Evolutionary conservation across 2,113 vertebrate genomes (phyloP), one percentile per base, ranked within the genome.

Genomic region (Elachura formosa): DNA sequence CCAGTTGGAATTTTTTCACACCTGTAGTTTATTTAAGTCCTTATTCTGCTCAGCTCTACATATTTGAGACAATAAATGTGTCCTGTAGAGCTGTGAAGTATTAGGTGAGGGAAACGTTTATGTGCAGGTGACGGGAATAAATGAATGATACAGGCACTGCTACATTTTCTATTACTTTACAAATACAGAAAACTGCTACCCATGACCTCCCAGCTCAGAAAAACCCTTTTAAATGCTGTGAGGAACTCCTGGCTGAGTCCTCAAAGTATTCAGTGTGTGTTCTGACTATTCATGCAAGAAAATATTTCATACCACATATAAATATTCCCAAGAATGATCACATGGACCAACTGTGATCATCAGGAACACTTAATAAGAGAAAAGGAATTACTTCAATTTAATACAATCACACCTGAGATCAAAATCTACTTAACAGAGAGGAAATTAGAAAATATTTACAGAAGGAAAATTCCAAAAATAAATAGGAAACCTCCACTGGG

Each of bases 1-100:
- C 78, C 75, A 77, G 89, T 86, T 90, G 89, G 77, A 90, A 77
- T 86, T 93, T 96, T 96, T 96, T 97, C 87, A 74, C 90, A 94
- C 89, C 94, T 94, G 83, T 71, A 51, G 90, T 90, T 96, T 93
- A 95, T 95, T 95, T 95, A 93, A 96, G 72, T 63, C 31, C 63
- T 79, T 80, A 69, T 87, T 87, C 91, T 91, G 63, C 71, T 59
- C 55, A 77, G 81, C 74, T 80, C 84, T 80, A 43, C 67, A 36
- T 40, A 67, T 85, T 93, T 59, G 59, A 90, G 87, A 96, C 86
- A 95, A 87, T 90, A 94, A 87, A 87, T 58, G 78, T 80, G 75
- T 96, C 87, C 75, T 52, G 54, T 72, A 54, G 84, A 63, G 41
- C 34, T 89, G 55, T 89, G 74, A 96, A 87, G 89, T 83, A 94